Conservation (phyloP, 2,797 vertebrate genomes). For the Parauchenoglanis ngamensis region DNA sequence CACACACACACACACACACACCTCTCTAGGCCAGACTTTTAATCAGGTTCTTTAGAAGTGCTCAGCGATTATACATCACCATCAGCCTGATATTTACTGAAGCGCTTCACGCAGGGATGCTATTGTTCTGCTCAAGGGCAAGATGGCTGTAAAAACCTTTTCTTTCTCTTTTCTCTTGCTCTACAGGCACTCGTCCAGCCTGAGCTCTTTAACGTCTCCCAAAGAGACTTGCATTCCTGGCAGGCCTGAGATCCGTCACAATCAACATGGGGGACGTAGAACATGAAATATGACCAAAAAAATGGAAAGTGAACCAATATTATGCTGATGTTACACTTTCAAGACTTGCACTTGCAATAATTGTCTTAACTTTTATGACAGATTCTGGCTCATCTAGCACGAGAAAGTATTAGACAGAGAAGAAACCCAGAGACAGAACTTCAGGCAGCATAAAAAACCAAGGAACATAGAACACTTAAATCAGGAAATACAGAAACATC, state of each 20-base stretch:
- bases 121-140: slow-evolving; percentile 61
- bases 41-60: slow-evolving; percentile 52
- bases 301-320: not conserved
- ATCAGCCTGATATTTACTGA: slow-evolving; percentile 62
- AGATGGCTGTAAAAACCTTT: slow-evolving; percentile 37
- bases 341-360: not conserved
- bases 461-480: not conserved
- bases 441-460: not conserved
- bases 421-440: not conserved
- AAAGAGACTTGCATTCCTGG: slow-evolving; percentile 3
- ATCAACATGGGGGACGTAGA: not conserved
- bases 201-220: slow-evolving; percentile 22
- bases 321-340: not conserved
- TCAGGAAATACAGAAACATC: not conserved
- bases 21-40: slow-evolving; percentile 51
- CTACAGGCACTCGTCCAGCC: slow-evolving; percentile 11
- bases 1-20: slow-evolving; percentile 49
- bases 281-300: not conserved
- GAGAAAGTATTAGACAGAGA: not conserved
- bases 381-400: not conserved
- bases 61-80: slow-evolving; percentile 45
- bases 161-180: slow-evolving; percentile 5
- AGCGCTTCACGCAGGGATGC: slow-evolving; percentile 33
- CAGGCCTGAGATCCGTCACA: not conserved
- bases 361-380: not conserved